Evolutionary conservation across 37 sponge, comb jelly and placozoan species (phyloP).

Genomic region (Halichondria panicea): DNA sequence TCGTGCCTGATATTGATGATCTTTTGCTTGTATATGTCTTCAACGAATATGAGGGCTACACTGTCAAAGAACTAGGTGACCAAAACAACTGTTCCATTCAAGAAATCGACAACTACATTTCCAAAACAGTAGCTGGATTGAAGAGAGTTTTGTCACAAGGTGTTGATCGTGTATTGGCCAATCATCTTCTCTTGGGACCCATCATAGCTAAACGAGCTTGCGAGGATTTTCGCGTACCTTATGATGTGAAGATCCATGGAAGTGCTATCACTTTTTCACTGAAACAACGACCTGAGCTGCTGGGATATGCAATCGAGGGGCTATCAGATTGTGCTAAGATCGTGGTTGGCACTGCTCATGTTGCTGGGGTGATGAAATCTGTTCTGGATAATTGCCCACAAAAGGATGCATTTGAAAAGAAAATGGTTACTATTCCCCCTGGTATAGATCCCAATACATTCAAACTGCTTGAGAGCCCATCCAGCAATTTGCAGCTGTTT

Average conservation of each 20-base stretch:
- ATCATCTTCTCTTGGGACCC: slow-evolving; percentile 29
- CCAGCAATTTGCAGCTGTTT: background rate
- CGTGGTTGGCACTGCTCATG: too few relatives aligned
- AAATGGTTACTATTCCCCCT: slow-evolving; percentile 5
- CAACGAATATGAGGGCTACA: slow-evolving; percentile 20
- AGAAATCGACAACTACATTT: slow-evolving; percentile 31
- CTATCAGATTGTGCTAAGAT: slow-evolving; percentile 12
- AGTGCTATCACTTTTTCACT: slow-evolving; percentile 11
- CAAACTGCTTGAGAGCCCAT: background rate
- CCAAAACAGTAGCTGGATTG: slow-evolving; percentile 22
- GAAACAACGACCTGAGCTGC: slow-evolving; percentile 21
- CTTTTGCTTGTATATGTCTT: slow-evolving; percentile 25
- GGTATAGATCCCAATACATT: slow-evolving; percentile 14
- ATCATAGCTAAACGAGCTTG: slow-evolving; percentile 31
- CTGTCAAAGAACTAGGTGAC: slow-evolving; percentile 15
- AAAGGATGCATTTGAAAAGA: background rate
- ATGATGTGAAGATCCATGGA: slow-evolving; percentile 30
- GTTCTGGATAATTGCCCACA: too few relatives aligned
- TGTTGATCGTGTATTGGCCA: slow-evolving; percentile 31
- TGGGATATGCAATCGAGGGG: slow-evolving; percentile 30
- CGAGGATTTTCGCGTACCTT: slow-evolving; percentile 9
- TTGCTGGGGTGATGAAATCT: too few relatives aligned
- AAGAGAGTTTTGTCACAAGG: slow-evolving; percentile 14
- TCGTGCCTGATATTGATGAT: slow-evolving; percentile 34
- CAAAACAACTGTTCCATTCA: background rate